Conservation (phyloP, 2,113 vertebrate genomes). For the Chloropsis cyanopogon region DNA sequence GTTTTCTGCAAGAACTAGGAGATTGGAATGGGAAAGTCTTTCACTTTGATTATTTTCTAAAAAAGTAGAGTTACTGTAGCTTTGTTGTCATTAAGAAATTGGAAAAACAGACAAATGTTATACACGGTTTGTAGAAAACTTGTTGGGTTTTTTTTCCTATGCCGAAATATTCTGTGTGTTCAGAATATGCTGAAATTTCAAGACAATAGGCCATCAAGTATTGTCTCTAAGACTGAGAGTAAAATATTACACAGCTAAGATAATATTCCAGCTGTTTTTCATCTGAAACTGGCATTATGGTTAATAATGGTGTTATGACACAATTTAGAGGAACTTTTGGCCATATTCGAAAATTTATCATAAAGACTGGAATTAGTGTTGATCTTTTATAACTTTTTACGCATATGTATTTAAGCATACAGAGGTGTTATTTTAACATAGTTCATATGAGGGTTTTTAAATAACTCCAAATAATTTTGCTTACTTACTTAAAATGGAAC, state of each 20-base stretch:
- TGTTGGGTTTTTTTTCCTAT: fast-evolving
- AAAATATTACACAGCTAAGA: background rate
- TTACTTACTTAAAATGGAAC: background rate
- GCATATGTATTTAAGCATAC: background rate
- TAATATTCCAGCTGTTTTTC: background rate
- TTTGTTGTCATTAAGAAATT: background rate
- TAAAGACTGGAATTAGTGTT: background rate
- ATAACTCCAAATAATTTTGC: background rate
- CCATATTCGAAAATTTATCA: background rate
- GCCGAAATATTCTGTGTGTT: background rate
- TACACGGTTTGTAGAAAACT: background rate
- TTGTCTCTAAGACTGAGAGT: background rate
- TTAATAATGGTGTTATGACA: background rate
- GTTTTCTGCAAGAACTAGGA: background rate
- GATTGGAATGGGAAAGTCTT: background rate
- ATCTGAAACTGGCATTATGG: background rate
- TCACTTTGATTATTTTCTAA: background rate
- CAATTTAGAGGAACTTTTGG: background rate
- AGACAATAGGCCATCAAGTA: background rate
- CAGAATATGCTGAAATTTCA: background rate
- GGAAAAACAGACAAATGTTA: background rate
- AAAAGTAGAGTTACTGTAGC: background rate
- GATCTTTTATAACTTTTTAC: background rate
- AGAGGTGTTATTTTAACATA: background rate
- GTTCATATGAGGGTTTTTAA: background rate